Conservation (phyloP, 2,888 invertebrate genomes). For the Trichogramma dendrolimi region DNA sequence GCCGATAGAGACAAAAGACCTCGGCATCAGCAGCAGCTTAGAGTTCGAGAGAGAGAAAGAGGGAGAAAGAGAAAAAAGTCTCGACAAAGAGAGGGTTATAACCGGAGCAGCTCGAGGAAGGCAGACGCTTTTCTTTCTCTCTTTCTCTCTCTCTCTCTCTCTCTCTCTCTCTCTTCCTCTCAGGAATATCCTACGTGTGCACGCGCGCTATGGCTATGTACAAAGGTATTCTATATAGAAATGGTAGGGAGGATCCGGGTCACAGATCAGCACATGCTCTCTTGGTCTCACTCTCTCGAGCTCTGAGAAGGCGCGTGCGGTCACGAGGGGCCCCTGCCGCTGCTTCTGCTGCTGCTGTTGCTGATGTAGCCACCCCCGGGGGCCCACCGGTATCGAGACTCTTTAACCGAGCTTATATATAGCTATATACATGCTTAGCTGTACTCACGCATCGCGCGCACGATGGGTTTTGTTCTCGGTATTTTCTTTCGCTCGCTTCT, state of each 20-base stretch:
- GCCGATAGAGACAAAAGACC: constrained; percentile 14
- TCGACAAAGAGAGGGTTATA: too few relatives aligned
- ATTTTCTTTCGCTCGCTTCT: too few relatives aligned
- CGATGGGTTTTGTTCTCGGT: too few relatives aligned
- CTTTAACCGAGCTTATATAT: too few relatives aligned
- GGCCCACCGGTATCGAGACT: background rate
- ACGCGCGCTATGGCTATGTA: too few relatives aligned
- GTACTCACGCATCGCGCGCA: too few relatives aligned
- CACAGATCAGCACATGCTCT: constrained; percentile 51
- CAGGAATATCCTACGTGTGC: background rate
- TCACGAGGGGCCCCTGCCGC: constrained; percentile 6
- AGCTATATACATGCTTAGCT: too few relatives aligned
- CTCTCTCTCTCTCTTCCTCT: background rate
- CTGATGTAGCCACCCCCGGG: background rate
- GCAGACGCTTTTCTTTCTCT: too few relatives aligned
- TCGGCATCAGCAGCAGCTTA: background rate
- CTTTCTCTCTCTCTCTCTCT: too few relatives aligned
- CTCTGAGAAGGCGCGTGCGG: constrained; percentile 24
- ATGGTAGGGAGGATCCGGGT: constrained; percentile 52
- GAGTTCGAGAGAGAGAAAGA: too few relatives aligned
- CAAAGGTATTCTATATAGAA: constrained; percentile 21
- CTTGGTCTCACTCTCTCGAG: constrained; percentile 33
- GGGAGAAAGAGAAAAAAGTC: too few relatives aligned
- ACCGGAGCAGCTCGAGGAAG: too few relatives aligned
- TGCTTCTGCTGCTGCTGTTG: constrained; percentile 3